Percentiles rank a stretch among this genome's conserved stretches.
These are phyloP conservation scores for Myopa tessellatipennis DNA, from an alignment of 2,888 invertebrate species.

Conservation along the genomic window DNA sequence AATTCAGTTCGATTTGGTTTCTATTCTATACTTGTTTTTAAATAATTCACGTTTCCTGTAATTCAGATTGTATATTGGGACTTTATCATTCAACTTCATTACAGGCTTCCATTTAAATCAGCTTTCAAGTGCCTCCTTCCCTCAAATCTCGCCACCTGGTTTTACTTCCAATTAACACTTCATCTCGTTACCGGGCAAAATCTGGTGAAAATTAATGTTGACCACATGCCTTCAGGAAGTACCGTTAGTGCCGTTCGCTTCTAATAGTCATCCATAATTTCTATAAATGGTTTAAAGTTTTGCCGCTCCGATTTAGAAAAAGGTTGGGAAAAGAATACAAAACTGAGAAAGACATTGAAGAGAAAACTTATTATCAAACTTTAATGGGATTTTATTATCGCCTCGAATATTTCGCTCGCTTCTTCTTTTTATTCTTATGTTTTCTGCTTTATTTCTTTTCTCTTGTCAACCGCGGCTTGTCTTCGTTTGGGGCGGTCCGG, in stretches of 20 bases:
- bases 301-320: not conserved
- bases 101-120: not conserved
- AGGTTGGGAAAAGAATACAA: not conserved
- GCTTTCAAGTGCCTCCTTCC: not conserved
- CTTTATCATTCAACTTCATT: not conserved
- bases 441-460: too few species aligned
- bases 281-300: conserved; percentile 16
- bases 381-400: conserved; percentile 39
- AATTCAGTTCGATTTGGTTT: too few species aligned
- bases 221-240: conserved; percentile 18
- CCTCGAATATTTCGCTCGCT: conserved; percentile 14
- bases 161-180: conserved; percentile 14
- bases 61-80: too few species aligned
- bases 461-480: not conserved
- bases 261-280: not conserved
- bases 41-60: too few species aligned
- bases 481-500: conserved; percentile 18
- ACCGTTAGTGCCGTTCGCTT: not conserved
- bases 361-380: conserved; percentile 38
- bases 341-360: not conserved
- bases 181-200: not conserved
- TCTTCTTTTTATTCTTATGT: not conserved
- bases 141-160: not conserved
- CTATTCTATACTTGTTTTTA: too few species aligned
- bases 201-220: conserved; percentile 22